These are phyloP conservation scores for Mya arenaria DNA, from an alignment of 1,140 invertebrate genomes.

Conservation along the genomic window DNA sequence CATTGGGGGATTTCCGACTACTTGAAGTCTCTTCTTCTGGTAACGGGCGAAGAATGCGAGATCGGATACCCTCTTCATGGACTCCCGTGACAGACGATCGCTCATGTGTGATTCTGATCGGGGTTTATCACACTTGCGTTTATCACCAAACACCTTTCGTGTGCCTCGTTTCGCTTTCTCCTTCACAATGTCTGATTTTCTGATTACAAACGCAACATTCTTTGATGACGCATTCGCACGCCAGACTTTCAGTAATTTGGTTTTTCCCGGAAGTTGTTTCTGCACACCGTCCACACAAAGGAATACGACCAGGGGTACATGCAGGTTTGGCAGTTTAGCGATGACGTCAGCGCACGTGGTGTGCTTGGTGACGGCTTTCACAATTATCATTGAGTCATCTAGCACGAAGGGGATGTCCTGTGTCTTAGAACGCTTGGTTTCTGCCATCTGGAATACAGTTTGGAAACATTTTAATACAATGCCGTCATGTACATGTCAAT, in stretches of 20 bases:
- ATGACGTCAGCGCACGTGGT: constrained; percentile 52
- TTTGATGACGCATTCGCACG: constrained; percentile 20
- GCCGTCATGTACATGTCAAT: too few species aligned
- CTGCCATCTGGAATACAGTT: constrained; percentile 43
- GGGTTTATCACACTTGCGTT: neutral
- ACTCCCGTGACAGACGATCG: constrained; percentile 4
- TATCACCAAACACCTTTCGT: neutral
- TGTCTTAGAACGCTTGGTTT: neutral
- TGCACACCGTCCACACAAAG: constrained; percentile 25
- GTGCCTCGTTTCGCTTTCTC: neutral
- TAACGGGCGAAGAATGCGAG: constrained; percentile 41
- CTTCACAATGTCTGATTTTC: constrained; percentile 1
- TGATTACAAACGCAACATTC: constrained; percentile 31
- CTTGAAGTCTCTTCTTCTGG: constrained; percentile 40
- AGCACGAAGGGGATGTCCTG: constrained; percentile 41
- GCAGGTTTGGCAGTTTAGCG: constrained; percentile 35
- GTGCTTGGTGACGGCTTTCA: constrained; percentile 38
- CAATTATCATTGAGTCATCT: constrained; percentile 5
- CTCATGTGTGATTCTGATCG: neutral
- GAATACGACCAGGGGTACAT: constrained; percentile 24
- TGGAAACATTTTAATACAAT: too few species aligned
- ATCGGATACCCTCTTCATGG: constrained; percentile 49
- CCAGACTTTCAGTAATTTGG: constrained; percentile 43
- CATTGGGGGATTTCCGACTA: neutral
- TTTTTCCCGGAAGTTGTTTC: constrained; percentile 43